These are phyloP conservation scores for Vidua macroura DNA, from an alignment of 2,113 vertebrate genomes.

Conservation along the genomic window DNA sequence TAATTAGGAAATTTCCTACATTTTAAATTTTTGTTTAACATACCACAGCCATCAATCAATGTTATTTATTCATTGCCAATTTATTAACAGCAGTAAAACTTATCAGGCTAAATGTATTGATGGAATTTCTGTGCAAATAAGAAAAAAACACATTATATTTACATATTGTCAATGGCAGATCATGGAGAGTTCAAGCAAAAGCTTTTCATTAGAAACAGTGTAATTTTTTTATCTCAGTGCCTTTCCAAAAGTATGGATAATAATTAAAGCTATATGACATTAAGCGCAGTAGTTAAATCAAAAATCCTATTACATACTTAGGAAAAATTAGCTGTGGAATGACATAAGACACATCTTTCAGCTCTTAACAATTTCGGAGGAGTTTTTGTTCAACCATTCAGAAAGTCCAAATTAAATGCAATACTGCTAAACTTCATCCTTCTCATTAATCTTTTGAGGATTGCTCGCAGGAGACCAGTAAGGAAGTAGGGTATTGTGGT, in stretches of 20 bases:
- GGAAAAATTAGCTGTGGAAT: constrained; percentile 54
- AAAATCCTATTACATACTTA: constrained; percentile 46
- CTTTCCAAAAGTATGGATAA: constrained; percentile 31
- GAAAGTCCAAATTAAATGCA: constrained; percentile 7
- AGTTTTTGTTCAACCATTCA: not conserved
- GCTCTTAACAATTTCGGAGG: constrained; percentile 10
- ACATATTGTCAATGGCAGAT: not conserved
- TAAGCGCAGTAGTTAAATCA: not conserved
- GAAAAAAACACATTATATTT: not conserved
- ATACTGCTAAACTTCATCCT: not conserved
- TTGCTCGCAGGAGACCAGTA: not conserved
- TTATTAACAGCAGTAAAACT: not conserved
- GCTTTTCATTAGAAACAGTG: not conserved
- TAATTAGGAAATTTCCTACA: not conserved
- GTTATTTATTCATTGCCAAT: not conserved
- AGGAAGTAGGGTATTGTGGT: not conserved
- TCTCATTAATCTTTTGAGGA: not conserved
- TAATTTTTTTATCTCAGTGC: not conserved
- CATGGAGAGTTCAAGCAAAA: not conserved
- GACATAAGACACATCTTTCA: constrained; percentile 21
- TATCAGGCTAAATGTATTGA: not conserved
- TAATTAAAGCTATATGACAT: constrained; percentile 41
- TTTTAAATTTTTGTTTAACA: not conserved
- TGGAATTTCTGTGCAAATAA: not conserved
- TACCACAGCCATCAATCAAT: not conserved